Percentiles rank a stretch among this genome's conserved stretches.
Conservation (phyloP, 2,888 invertebrate genomes). For the Ophioninae sp. region DNA sequence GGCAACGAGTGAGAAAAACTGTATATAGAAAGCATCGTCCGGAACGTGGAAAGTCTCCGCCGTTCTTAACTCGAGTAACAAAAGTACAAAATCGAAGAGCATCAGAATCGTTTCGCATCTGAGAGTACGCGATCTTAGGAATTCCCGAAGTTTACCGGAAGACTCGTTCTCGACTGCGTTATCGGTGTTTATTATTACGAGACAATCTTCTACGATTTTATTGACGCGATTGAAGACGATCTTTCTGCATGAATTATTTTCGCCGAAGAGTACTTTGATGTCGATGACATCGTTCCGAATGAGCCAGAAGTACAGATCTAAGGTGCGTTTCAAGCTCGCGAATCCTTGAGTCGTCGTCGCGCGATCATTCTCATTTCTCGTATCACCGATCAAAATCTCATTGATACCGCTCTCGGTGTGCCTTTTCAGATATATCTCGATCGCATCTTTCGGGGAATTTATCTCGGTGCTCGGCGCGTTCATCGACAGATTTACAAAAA, state of each 20-base stretch:
- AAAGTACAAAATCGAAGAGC: constrained; percentile 80
- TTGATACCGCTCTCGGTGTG: constrained; percentile 70
- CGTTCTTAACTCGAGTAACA: constrained; percentile 74
- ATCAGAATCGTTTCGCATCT: constrained; percentile 82
- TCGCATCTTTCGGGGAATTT: constrained; percentile 70
- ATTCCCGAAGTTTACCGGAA: constrained; percentile 63
- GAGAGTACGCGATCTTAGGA: constrained; percentile 74
- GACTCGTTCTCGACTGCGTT: constrained; percentile 56
- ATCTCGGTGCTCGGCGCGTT: constrained; percentile 69
- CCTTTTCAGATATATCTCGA: constrained; percentile 70
- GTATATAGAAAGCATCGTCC: constrained; percentile 65
- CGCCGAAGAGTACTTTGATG: constrained; percentile 66
- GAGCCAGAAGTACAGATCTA: constrained; percentile 80
- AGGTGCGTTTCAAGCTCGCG: constrained; percentile 77
- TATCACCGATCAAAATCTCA: constrained; percentile 69
- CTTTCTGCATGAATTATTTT: constrained; percentile 65
- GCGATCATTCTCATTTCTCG: constrained; percentile 63
- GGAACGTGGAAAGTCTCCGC: constrained; percentile 66
- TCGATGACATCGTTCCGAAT: constrained; percentile 68
- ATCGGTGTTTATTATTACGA: constrained; percentile 57
- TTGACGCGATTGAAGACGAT: constrained; percentile 71
- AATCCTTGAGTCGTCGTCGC: too few relatives aligned
- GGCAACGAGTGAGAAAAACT: constrained; percentile 77
- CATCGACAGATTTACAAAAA: constrained; percentile 79
- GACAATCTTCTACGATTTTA: constrained; percentile 64